These are phyloP conservation scores for Melanotaenia duboulayi DNA, from an alignment of 2,113 vertebrate species.

Conservation along the genomic window DNA sequence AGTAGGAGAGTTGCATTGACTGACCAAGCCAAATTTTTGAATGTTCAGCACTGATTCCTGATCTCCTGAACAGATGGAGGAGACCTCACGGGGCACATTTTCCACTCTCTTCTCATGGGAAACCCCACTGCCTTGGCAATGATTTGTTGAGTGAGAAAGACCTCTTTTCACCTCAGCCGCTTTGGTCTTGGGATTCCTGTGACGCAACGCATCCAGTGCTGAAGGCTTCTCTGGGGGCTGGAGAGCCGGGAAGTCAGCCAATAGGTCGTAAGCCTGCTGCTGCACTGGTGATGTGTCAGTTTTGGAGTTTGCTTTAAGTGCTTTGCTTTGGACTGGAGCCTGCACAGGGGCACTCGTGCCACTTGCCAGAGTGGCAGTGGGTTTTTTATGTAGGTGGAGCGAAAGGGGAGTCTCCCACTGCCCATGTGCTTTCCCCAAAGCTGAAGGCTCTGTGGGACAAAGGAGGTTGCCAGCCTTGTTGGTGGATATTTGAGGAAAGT, in stretches of 20 bases:
- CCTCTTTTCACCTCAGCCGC: conserved; percentile 10
- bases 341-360: neutral
- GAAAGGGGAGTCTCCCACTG: conserved; percentile 51
- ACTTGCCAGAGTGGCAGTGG: conserved; percentile 35
- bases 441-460: conserved; percentile 15
- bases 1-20: conserved; percentile 1
- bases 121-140: conserved; percentile 32
- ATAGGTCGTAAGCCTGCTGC: conserved; percentile 50
- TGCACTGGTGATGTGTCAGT: conserved; percentile 4
- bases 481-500: conserved; percentile 29
- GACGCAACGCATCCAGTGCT: neutral
- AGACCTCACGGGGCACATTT: conserved; percentile 34
- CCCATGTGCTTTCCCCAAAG: conserved; percentile 28
- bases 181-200: conserved; percentile 22
- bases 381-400: conserved; percentile 30
- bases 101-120: conserved; percentile 43
- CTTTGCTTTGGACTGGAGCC: conserved; percentile 39
- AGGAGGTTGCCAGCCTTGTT: conserved; percentile 23
- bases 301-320: conserved; percentile 27
- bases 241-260: conserved; percentile 60
- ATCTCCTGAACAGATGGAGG: conserved; percentile 51
- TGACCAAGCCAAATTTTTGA: conserved; percentile 28
- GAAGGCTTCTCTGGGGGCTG: conserved; percentile 25
- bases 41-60: conserved; percentile 40
- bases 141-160: neutral